These are phyloP conservation scores for Denticeps clupeoides DNA, from an alignment of 2,797 vertebrate genomes.

Conservation along the genomic window DNA sequence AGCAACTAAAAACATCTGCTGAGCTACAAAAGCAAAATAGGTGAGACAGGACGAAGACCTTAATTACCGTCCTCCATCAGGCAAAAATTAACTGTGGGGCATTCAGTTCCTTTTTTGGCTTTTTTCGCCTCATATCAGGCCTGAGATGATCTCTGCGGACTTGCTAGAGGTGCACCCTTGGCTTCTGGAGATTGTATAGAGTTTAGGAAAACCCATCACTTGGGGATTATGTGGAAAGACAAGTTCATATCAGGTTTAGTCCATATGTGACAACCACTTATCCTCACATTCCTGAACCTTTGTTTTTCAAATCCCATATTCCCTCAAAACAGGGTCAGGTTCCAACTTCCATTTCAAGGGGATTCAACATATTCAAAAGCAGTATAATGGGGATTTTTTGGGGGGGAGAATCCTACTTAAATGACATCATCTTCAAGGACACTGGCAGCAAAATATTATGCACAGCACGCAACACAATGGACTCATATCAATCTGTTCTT, in stretches of 20 bases:
- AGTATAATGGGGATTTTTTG: too few species aligned
- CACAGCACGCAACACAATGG: too few species aligned
- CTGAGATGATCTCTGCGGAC: constrained; percentile 2
- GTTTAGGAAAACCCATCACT: constrained; percentile 9
- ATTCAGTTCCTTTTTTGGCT: constrained; percentile 6
- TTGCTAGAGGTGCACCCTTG: neutral
- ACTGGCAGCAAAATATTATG: too few species aligned
- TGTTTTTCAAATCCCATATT: too few species aligned
- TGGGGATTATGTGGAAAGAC: neutral
- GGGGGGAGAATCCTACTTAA: too few species aligned
- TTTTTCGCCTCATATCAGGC: constrained; percentile 8
- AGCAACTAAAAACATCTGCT: too few species aligned
- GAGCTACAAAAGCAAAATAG: constrained; percentile 4
- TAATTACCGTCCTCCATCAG: constrained; percentile 20
- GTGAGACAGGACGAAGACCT: neutral
- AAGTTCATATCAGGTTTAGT: neutral
- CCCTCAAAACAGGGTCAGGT: too few species aligned
- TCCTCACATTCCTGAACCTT: too few species aligned
- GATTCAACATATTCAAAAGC: too few species aligned
- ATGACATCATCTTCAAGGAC: too few species aligned
- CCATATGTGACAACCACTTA: neutral
- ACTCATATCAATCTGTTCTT: too few species aligned
- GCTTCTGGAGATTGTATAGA: constrained; percentile 4
- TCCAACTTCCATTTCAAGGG: too few species aligned
- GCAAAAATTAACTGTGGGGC: neutral